These are phyloP conservation scores for Molossus molossus DNA, from an alignment of 2,797 vertebrate species.

Conservation along the genomic window DNA sequence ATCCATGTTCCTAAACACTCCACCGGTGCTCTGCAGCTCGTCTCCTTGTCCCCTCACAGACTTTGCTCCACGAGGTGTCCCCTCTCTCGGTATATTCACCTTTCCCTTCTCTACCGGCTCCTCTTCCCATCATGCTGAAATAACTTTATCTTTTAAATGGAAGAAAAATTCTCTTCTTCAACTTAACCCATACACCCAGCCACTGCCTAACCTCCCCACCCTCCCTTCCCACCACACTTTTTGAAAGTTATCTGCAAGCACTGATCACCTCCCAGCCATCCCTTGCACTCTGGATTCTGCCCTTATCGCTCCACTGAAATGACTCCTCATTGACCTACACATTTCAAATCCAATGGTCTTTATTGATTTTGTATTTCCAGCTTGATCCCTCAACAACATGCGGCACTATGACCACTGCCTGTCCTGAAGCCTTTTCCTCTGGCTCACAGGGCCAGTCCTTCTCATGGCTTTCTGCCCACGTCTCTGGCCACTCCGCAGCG, in stretches of 20 bases:
- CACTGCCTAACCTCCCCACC: neutral
- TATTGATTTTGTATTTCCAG: neutral
- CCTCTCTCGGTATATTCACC: neutral
- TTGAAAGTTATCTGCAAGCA: neutral
- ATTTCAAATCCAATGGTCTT: neutral
- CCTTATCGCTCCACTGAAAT: neutral
- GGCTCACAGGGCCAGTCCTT: neutral
- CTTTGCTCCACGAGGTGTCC: neutral
- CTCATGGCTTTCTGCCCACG: neutral
- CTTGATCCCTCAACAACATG: neutral
- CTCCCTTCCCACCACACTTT: neutral
- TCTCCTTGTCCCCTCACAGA: neutral
- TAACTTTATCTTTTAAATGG: neutral
- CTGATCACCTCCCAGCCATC: accelerated
- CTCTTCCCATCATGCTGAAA: neutral
- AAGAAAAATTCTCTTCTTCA: neutral
- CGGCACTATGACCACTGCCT: neutral
- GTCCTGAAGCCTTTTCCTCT: neutral
- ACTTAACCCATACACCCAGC: neutral
- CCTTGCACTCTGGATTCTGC: neutral
- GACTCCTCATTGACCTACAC: neutral
- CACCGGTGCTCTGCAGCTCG: neutral
- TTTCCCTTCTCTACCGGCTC: neutral
- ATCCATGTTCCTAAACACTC: neutral
- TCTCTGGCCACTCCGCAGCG: neutral